These are phyloP conservation scores for Chrysolina oricalcia DNA, from an alignment of 2,888 invertebrate genomes.

Conservation along the genomic window DNA sequence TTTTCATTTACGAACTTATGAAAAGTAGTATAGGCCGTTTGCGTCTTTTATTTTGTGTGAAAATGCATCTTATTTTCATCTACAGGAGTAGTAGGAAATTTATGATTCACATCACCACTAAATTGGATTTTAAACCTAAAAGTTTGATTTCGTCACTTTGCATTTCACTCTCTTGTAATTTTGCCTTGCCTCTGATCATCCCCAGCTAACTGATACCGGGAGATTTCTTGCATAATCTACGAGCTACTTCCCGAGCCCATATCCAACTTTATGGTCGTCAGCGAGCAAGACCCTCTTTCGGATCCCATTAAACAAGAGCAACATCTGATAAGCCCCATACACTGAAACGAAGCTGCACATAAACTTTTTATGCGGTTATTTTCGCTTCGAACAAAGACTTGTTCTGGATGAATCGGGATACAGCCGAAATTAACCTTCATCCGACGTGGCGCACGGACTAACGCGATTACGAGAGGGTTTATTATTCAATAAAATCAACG, in stretches of 20 bases:
- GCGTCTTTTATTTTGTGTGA: no score
- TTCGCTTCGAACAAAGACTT: conserved; percentile 38
- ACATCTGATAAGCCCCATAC: conserved; percentile 45
- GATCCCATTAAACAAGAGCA: conserved; percentile 41
- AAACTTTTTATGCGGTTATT: conserved; percentile 47
- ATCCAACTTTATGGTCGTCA: conserved; percentile 41
- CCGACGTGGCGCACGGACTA: background rate
- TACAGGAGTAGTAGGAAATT: no score
- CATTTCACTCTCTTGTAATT: background rate
- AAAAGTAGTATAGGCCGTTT: no score
- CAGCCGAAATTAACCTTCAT: conserved; percentile 30
- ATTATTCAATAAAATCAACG: conserved; percentile 33
- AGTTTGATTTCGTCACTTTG: background rate
- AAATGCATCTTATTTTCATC: no score
- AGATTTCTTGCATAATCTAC: background rate
- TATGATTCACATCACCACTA: no score
- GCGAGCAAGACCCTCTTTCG: conserved; percentile 35
- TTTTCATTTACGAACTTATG: no score
- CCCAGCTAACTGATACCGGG: background rate
- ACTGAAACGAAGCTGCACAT: conserved; percentile 36
- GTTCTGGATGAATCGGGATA: conserved; percentile 29
- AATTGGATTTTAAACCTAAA: no score
- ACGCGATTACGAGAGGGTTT: conserved; percentile 21
- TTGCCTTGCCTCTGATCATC: background rate
- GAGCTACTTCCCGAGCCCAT: conserved; percentile 30